Base-by-base conservation (phyloP, 2,888 invertebrate species). In the Diaprepes abbreviatus region DNA sequence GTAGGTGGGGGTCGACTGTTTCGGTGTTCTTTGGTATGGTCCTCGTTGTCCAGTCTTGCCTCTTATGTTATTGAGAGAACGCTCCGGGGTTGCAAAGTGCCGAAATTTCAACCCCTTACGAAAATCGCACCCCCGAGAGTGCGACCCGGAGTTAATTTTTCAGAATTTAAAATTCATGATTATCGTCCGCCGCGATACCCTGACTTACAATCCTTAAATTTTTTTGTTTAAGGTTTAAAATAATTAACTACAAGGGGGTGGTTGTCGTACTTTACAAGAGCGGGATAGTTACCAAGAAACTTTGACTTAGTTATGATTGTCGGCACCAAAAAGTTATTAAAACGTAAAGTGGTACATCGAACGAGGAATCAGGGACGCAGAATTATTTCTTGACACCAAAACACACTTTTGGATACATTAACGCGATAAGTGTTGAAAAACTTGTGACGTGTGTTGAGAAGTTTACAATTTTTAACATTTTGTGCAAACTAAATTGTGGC, bases 1-100 rank as follows among this genome's bases (percentile, higher is more conserved):
- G 68, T 70, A 73, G 76, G 76, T 67, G 72, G 78, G 77, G 71
- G 67, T 66, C 72, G 74, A 65, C 73, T 71, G 75, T 71, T 76
- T 74, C 75, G 74, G 74, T 72, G 72, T 74, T 75, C 76, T 74
- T 76, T 73, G 79, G 81, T 81, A 80, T 81, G 81, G 81, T 78
- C 80, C 78, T 76, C 79, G 79, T 76, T 81, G 81, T 78, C 81
- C 81, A 82, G 81, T 82, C 79, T 79, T 80, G 78, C 75, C 78
- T 79, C 78, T 77, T 77, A 79, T 74, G 77, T 76, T 77, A 77
- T 63, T 68, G 73, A 74, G 78, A 77, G 76, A 74, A 79, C 78
- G 80, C 78, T 77, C 31, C 43, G 38, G 69, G 65, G 69, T 69
- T n/a, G 50, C 21, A 28, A 19, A 60, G 57, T 60, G 43, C 43